Evolutionary conservation across 2,888 invertebrate species (phyloP).

Genomic region (Agonopterix alstromeriana): DNA sequence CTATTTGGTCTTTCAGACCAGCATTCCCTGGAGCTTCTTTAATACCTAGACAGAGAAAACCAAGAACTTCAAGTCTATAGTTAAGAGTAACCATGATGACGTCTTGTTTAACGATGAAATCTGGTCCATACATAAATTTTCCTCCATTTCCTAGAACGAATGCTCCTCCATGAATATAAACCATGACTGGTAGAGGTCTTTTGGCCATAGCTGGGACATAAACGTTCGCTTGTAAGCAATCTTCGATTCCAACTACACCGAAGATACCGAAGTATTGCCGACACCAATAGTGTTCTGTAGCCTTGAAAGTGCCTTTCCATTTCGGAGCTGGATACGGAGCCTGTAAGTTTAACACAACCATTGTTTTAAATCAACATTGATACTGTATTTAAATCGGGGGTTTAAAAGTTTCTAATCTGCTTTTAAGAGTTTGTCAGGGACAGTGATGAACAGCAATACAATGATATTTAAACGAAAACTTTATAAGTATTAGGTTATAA

Average conservation of each 20-base stretch:
- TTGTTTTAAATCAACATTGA: conserved; percentile 1
- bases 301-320: conserved; percentile 57
- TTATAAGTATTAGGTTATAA: no score
- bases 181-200: conserved; percentile 54
- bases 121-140: conserved; percentile 50
- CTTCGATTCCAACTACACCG: conserved; percentile 46
- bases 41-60: conserved; percentile 56
- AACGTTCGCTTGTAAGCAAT: conserved; percentile 57
- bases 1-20: conserved; percentile 61
- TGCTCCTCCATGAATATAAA: conserved; percentile 62
- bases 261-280: conserved; percentile 32
- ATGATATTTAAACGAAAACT: no score
- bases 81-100: conserved; percentile 62
- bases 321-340: conserved; percentile 54
- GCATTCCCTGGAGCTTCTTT: conserved; percentile 66
- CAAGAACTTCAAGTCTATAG: conserved; percentile 57
- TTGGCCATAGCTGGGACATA: conserved; percentile 41
- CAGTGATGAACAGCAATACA: no score
- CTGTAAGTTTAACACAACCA: conserved; percentile 24
- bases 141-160: conserved; percentile 57
- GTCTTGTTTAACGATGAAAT: conserved; percentile 50
- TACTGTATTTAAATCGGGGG: no score
- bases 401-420: no score
- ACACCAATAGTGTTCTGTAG: conserved; percentile 48
- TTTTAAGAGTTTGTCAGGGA: no score